Base-by-base conservation (phyloP, 2,888 invertebrate species). In the Eupeodes luniger region DNA sequence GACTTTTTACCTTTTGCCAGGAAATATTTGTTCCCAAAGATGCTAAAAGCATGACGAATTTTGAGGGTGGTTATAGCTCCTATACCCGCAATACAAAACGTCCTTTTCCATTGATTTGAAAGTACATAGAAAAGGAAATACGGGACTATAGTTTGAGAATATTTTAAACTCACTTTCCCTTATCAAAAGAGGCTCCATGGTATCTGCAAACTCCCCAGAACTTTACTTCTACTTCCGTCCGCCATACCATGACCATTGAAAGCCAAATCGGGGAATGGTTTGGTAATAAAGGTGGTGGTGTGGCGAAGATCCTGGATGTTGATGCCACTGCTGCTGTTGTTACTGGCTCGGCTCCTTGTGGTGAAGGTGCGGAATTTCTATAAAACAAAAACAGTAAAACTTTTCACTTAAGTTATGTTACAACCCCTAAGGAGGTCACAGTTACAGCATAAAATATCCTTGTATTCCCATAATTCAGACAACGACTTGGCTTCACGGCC, bases 341-440 rank as follows among this genome's bases (percentile, higher is more conserved):
- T 40, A 40, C 70, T 72, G 27, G 27, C 27, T 27, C 27, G 27
- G 69, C 79, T 59, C 6, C 61, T 36, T 62, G 83, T 74, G 19
- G 55, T 27, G 27, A 61, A 27, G 19, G 66, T 64, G 40, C 40
- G 72, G 49, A 62, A 27, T 77, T 64, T 76, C 67, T 88, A 75
- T 55, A 81, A 85, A 51, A 88, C 72, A 79, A 82, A 74, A 82
- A 79, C 64, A 81, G 84, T 69, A 81, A 81, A 84, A 88, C 88
- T 88, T 88, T 88, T 88, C 88, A 85, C 88, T 88, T 85, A 88
- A 88, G 88, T 85, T 88, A 85, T 85, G 85, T 78, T 85, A 81
- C 81, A 88, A 79, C 81, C 88, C 81, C 88, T 79, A 85, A 88
- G 88, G 88, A 88, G 85, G 85, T 85, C 78, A 88, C 85, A 88